Conservation (phyloP, 1,140 invertebrate genomes). For the Sminthurinus signatus region DNA sequence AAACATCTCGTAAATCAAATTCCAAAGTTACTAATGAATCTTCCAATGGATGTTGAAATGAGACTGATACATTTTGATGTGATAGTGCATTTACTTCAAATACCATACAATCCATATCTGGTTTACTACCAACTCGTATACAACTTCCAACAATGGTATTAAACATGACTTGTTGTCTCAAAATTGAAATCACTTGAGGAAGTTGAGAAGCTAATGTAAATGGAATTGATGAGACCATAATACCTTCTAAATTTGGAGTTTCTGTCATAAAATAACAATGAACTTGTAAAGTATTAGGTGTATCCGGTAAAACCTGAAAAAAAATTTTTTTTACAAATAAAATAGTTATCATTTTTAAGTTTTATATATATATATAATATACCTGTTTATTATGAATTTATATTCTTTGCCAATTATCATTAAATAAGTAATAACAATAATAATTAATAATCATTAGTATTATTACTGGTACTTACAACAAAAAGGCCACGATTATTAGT, state of each 20-base stretch:
- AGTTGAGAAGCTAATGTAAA: constrained; percentile 92
- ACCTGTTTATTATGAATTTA: no score
- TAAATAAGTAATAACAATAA: no score
- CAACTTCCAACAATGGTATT: constrained; percentile 82
- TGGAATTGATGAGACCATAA: constrained; percentile 72
- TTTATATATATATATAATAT: no score
- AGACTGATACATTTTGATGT: constrained; percentile 78
- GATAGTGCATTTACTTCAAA: constrained; percentile 86
- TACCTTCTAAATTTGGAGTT: constrained; percentile 67
- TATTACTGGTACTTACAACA: constrained; percentile 72
- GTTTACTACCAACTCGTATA: constrained; percentile 63
- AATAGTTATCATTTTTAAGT: no score
- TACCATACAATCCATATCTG: constrained; percentile 63
- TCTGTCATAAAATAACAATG: constrained; percentile 92
- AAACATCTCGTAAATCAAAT: constrained; percentile 74
- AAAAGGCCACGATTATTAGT: constrained; percentile 65
- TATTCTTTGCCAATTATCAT: no score
- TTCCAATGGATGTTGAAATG: constrained; percentile 85
- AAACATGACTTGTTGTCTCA: constrained; percentile 86
- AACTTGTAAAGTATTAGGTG: constrained; percentile 53
- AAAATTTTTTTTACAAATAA: no score
- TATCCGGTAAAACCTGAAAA: constrained; percentile 70
- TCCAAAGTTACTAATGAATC: constrained; percentile 88
- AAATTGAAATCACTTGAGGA: constrained; percentile 72
- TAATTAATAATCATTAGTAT: no score